These are phyloP conservation scores for Euschistus heros DNA, from an alignment of 1,140 invertebrate genomes.

Conservation along the genomic window DNA sequence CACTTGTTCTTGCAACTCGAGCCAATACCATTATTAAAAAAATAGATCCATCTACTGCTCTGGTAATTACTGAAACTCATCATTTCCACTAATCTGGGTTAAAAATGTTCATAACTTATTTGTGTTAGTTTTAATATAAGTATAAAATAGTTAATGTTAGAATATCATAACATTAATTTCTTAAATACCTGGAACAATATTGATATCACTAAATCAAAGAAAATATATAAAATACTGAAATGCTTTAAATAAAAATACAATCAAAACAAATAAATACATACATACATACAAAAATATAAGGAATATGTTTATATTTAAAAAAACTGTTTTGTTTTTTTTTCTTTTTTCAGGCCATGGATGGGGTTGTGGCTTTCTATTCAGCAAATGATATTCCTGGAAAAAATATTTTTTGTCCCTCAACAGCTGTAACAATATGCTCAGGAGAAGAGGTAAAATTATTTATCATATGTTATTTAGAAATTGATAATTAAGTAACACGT, in stretches of 20 bases:
- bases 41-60: constrained; percentile 45
- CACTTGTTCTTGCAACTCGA: constrained; percentile 45
- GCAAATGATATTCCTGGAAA: constrained; percentile 64
- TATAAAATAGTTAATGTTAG: not conserved
- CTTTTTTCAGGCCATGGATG: constrained; percentile 45
- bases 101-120: too few relatives aligned
- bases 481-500: too few relatives aligned
- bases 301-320: not conserved
- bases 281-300: too few relatives aligned
- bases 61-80: constrained; percentile 39
- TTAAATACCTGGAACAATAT: too few relatives aligned
- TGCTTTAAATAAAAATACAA: too few relatives aligned
- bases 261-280: too few relatives aligned
- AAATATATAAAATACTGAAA: too few relatives aligned
- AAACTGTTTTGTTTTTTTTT: not conserved
- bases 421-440: constrained; percentile 32
- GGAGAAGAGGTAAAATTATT: constrained; percentile 33
- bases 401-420: constrained; percentile 39
- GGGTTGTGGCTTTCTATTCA: constrained; percentile 57
- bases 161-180: too few relatives aligned
- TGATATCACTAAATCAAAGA: too few relatives aligned
- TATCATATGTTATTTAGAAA: too few relatives aligned
- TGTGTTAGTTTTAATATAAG: too few relatives aligned
- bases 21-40: constrained; percentile 22
- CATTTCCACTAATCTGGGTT: too few relatives aligned